Conservation (phyloP, 2,113 vertebrate genomes). For the Sinosuthora webbiana region DNA sequence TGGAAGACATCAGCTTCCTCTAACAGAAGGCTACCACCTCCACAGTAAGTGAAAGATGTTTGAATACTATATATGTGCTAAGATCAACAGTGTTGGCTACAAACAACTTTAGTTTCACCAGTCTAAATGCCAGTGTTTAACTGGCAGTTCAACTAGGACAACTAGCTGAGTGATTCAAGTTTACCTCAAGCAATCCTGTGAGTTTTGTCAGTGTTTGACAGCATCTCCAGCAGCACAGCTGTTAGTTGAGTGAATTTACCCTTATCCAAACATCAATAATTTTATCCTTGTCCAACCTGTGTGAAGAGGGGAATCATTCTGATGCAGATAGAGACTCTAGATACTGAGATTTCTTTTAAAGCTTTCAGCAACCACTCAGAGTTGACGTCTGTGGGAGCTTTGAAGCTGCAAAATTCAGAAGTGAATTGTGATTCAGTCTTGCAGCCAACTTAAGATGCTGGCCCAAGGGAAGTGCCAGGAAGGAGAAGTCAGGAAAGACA, state of each 20-base stretch:
- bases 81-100: not conserved
- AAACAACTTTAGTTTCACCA: not conserved
- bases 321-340: not conserved
- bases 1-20: not conserved
- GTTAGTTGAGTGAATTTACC: not conserved
- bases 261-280: not conserved
- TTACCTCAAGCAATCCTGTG: not conserved
- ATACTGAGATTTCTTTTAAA: not conserved
- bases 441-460: not conserved
- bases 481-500: not conserved
- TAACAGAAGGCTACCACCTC: not conserved
- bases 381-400: not conserved
- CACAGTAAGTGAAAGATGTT: not conserved
- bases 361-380: not conserved
- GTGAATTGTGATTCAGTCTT: not conserved
- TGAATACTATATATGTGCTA: not conserved
- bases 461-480: not conserved
- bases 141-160: not conserved
- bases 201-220: not conserved
- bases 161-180: not conserved
- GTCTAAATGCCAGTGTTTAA: not conserved
- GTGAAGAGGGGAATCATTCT: not conserved
- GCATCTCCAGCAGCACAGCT: not conserved
- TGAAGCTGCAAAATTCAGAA: not conserved
- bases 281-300: not conserved